Evolutionary conservation across 2,797 vertebrate species (phyloP).

Genomic region (Etheostoma perlongum): DNA sequence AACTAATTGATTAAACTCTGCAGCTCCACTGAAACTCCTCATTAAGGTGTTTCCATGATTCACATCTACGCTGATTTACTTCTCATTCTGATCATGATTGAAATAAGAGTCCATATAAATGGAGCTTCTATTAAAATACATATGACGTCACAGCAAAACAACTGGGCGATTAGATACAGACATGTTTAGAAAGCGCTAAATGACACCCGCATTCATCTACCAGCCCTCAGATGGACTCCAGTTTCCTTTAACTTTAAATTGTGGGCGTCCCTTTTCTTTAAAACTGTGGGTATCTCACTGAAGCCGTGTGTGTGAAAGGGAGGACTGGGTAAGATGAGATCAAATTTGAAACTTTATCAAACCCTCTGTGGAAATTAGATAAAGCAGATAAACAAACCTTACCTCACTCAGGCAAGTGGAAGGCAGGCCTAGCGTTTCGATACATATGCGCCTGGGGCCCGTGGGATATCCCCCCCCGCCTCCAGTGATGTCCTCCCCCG

Average conservation of each 20-base stretch:
- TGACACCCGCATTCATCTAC: neutral
- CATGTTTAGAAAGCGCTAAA: neutral
- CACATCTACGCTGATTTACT: neutral
- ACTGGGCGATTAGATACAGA: neutral
- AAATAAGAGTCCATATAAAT: neutral
- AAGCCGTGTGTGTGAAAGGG: constrained; percentile 13
- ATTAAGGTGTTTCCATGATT: neutral
- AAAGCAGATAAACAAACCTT: constrained; percentile 37
- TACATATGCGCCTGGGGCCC: constrained; percentile 4
- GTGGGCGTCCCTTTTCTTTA: constrained; percentile 62
- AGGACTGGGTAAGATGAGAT: constrained; percentile 35
- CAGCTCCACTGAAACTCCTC: too few species aligned
- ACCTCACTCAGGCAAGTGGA: constrained; percentile 28
- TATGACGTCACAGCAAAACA: neutral
- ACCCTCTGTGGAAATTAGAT: constrained; percentile 33
- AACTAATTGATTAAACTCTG: too few species aligned
- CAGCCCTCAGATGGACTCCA: neutral
- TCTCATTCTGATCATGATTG: neutral
- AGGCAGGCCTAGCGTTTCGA: constrained; percentile 35
- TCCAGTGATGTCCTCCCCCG: constrained; percentile 48
- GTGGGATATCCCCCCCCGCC: constrained; percentile 71
- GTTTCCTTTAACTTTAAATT: constrained; percentile 41
- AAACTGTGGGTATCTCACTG: constrained; percentile 43
- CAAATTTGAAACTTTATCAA: constrained; percentile 46
- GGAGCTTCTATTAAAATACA: neutral